A percentile compares a stretch with the other conserved stretches of the same genome.
Evolutionary conservation across 2,797 vertebrate species (phyloP).

Genomic region (Apodemus agrarius): DNA sequence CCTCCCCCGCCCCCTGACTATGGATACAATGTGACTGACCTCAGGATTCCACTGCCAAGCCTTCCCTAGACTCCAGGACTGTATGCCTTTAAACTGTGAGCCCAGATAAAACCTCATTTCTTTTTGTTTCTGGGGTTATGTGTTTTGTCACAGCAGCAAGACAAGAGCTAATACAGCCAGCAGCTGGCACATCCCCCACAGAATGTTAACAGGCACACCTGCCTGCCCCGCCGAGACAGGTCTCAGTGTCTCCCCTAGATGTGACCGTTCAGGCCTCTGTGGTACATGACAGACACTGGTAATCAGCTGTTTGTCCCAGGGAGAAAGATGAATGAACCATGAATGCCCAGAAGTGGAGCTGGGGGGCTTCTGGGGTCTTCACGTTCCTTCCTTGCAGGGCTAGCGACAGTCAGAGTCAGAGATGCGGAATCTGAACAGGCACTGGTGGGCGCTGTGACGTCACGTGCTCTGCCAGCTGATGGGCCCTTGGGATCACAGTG

Average conservation of each 20-base stretch:
- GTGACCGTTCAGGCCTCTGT: neutral
- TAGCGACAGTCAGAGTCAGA: neutral
- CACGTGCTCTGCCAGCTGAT: neutral
- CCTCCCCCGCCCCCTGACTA: neutral
- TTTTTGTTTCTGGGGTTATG: neutral
- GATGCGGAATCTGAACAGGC: neutral
- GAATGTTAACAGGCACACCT: neutral
- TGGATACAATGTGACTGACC: neutral
- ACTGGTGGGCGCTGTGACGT: neutral
- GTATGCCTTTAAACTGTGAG: neutral
- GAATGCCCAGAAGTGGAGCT: neutral
- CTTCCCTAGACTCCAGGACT: neutral
- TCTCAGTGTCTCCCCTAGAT: neutral
- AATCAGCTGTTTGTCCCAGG: neutral
- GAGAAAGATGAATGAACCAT: neutral
- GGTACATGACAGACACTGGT: neutral
- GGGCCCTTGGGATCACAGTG: neutral
- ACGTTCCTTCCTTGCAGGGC: neutral
- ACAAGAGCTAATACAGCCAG: neutral
- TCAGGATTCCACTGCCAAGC: neutral
- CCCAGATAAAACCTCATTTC: neutral
- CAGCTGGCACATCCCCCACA: fast-evolving
- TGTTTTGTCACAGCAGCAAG: neutral
- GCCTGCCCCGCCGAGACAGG: fast-evolving
- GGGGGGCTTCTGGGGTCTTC: neutral